Conservation (phyloP, 2,888 invertebrate species). For the Volucella inflata region DNA sequence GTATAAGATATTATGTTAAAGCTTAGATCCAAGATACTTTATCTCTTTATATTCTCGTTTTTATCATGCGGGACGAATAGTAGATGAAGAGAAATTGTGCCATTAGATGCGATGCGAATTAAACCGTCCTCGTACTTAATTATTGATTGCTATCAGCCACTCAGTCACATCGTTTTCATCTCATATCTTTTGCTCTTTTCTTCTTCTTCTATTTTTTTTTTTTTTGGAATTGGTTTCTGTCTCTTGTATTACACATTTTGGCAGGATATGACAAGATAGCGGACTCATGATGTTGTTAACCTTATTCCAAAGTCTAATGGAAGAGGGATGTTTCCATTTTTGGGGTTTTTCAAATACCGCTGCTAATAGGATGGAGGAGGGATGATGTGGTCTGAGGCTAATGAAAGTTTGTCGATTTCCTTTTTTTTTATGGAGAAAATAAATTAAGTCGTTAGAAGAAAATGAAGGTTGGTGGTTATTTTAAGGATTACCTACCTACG, state of each 20-base stretch:
- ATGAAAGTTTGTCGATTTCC: slow-evolving; percentile 28
- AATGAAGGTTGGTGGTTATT: too few species aligned
- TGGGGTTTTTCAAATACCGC: not conserved
- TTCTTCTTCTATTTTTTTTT: not conserved
- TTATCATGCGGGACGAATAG: slow-evolving; percentile 37
- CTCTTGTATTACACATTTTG: not conserved
- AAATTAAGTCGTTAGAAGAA: too few species aligned
- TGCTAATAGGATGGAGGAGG: not conserved
- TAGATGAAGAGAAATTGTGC: slow-evolving; percentile 30
- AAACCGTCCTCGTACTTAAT: slow-evolving; percentile 40
- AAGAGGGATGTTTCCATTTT: not conserved
- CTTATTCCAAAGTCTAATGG: slow-evolving; percentile 2
- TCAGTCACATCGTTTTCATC: slow-evolving; percentile 42
- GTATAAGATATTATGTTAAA: not conserved
- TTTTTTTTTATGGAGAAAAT: too few species aligned
- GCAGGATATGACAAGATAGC: slow-evolving; percentile 2
- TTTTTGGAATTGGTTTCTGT: too few species aligned
- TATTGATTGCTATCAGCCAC: slow-evolving; percentile 52
- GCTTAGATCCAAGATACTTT: not conserved
- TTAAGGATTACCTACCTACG: too few species aligned
- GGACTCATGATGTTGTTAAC: slow-evolving; percentile 14
- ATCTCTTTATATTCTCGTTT: not conserved
- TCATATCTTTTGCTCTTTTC: slow-evolving; percentile 8
- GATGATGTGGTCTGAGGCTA: slow-evolving; percentile 1
- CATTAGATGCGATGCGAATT: slow-evolving; percentile 15